A percentile compares a stretch with the other conserved stretches of the same genome.
Evolutionary conservation across 2,888 invertebrate genomes (phyloP).

Genomic region (Drosophila multiciliata): DNA sequence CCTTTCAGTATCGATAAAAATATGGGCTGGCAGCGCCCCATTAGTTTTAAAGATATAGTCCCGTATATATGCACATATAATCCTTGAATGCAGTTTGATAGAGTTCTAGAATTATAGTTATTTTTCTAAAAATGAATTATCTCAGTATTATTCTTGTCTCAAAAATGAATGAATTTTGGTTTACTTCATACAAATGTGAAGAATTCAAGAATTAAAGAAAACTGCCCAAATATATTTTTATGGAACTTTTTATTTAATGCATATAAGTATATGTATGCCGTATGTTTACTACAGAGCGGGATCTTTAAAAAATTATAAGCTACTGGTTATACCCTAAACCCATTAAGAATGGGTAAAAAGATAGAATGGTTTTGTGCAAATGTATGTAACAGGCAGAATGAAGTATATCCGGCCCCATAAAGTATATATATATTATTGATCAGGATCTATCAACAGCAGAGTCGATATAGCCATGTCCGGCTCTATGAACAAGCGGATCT

Average conservation of each 20-base stretch:
- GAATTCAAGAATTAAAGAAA: not conserved
- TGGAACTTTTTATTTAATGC: constrained; percentile 40
- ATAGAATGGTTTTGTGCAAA: too few relatives aligned
- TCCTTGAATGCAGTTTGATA: not conserved
- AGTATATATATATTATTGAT: too few relatives aligned
- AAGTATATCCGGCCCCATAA: too few relatives aligned
- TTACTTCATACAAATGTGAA: not conserved
- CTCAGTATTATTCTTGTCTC: too few relatives aligned
- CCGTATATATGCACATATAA: not conserved
- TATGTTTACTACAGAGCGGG: constrained; percentile 7
- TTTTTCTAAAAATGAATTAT: too few relatives aligned
- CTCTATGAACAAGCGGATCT: too few relatives aligned
- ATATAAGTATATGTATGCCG: constrained; percentile 36
- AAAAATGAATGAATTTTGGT: not conserved
- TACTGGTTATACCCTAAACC: constrained; percentile 8
- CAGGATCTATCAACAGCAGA: too few relatives aligned
- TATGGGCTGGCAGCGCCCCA: not conserved
- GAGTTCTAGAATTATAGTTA: not conserved
- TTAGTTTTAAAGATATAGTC: not conserved
- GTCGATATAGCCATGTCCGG: too few relatives aligned
- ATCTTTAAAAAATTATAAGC: constrained; percentile 20
- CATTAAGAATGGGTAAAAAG: too few relatives aligned
- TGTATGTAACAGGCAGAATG: too few relatives aligned
- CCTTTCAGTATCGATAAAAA: not conserved
- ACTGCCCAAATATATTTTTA: constrained; percentile 12